Evolutionary conservation across 2,888 invertebrate genomes (phyloP), one percentile per base, ranked within the genome.

Genomic region (Tinea semifulvella): DNA sequence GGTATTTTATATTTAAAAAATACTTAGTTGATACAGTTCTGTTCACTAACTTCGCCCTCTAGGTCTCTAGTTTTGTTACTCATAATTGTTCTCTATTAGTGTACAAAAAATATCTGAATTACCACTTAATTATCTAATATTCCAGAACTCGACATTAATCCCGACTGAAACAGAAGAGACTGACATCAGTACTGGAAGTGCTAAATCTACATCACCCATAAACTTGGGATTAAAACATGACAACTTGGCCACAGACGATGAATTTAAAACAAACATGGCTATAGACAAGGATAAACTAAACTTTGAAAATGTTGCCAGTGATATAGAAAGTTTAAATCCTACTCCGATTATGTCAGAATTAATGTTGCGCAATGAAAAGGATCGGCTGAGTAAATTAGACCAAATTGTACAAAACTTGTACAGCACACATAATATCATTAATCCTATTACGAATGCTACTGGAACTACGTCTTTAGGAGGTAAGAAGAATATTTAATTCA

Each of bases 391-490:
- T 49, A 80, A 76, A 53, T 48, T 80, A 43, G 80, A 80, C 36
- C 77, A 77, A 51, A 80, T 80, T 4, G 79, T 80, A 1, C 74
- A 79, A 58, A 80, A 79, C 49, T 50, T 80, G 49, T 79, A 79
- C 28, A 79, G 72, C 45, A 74, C 74, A 7, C 79, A 76, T 49
- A 71, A 73, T 52, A 69, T 76, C 52, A 69, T 71, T 0, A 71
- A 56, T 44, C 67, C 71, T 1, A 50, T 50, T 1, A 45, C 57
- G 2, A 25, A 2, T 14, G 49, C 62, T 2, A 46, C 58, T 0
- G 53, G 62, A 0, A 47, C 61, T 25, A 48, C 39, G n/a, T 61
- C 51, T 54, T 54, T 66, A 50, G 61, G 60, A 51, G 63, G 61
- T 60, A 48, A 54, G 52, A 47, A 6, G 16, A n/a, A n/a, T n/a